Conservation (phyloP, 2,797 vertebrate genomes). For the Platyrinchus mystaceus region DNA sequence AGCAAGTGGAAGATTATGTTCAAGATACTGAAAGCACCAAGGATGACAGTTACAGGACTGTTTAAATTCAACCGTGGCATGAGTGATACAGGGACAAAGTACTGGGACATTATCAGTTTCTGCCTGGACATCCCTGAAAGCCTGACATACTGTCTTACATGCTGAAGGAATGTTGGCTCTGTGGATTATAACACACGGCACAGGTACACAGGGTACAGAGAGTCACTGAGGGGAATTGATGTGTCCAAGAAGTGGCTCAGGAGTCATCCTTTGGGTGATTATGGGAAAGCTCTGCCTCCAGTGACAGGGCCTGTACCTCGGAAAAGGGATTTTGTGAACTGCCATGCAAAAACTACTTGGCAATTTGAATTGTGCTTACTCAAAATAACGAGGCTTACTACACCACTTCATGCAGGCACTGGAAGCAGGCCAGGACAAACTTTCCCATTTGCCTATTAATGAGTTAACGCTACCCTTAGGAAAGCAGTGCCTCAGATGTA, state of each 20-base stretch:
- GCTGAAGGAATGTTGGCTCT: not conserved
- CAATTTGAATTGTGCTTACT: conserved; percentile 14
- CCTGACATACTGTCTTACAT: not conserved
- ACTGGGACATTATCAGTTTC: not conserved
- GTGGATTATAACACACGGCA: not conserved
- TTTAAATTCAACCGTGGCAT: conserved; percentile 22
- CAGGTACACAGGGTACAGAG: not conserved
- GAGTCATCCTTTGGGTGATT: not conserved
- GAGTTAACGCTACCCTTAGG: not conserved
- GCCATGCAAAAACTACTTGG: conserved; percentile 23
- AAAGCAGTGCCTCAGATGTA: conserved; percentile 15
- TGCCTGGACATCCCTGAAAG: not conserved
- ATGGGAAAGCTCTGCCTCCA: not conserved
- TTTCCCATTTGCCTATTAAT: conserved; percentile 49
- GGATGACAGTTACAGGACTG: conserved; percentile 7
- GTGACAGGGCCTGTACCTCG: not conserved
- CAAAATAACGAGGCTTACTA: not conserved
- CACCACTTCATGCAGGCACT: not conserved
- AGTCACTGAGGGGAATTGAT: not conserved
- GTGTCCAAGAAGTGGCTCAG: not conserved
- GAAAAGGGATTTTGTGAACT: not conserved
- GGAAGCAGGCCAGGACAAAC: not conserved
- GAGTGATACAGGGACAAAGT: conserved; percentile 11
- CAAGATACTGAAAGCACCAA: conserved; percentile 4
- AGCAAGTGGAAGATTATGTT: conserved; percentile 26